Evolutionary conservation across 2,113 vertebrate species (phyloP).

Genomic region (Capricornis sumatraensis): DNA sequence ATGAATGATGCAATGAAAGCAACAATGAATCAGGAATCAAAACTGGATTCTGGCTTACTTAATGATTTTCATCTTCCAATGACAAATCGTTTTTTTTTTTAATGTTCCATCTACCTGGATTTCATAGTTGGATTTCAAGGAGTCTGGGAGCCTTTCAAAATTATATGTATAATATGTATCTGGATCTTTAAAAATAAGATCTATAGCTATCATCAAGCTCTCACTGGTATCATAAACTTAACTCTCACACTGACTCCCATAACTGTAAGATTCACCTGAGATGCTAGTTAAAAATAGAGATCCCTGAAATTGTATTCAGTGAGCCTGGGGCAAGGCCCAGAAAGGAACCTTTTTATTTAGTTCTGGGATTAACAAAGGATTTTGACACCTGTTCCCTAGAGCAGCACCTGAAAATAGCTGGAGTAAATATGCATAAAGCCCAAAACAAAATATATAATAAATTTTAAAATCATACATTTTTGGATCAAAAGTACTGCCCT

Average conservation of each 20-base stretch:
- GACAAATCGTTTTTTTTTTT: no score
- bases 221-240: not conserved
- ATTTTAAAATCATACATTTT: conserved; percentile 26
- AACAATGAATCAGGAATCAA: conserved; percentile 9
- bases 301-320: not conserved
- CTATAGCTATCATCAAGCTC: not conserved
- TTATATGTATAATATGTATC: not conserved
- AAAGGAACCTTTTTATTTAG: not conserved
- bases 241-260: not conserved
- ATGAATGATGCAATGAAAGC: conserved; percentile 7
- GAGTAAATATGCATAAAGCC: not conserved
- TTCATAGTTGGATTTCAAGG: not conserved
- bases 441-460: not conserved
- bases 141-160: not conserved
- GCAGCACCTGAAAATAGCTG: not conserved
- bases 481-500: not conserved
- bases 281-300: not conserved
- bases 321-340: not conserved
- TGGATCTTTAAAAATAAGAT: not conserved
- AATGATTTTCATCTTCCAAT: conserved; percentile 5
- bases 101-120: not conserved
- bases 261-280: not conserved
- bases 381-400: not conserved
- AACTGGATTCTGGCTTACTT: not conserved
- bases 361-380: not conserved